These are phyloP conservation scores for Cacoxenus indagator DNA, from an alignment of 2,888 invertebrate species.

Conservation along the genomic window DNA sequence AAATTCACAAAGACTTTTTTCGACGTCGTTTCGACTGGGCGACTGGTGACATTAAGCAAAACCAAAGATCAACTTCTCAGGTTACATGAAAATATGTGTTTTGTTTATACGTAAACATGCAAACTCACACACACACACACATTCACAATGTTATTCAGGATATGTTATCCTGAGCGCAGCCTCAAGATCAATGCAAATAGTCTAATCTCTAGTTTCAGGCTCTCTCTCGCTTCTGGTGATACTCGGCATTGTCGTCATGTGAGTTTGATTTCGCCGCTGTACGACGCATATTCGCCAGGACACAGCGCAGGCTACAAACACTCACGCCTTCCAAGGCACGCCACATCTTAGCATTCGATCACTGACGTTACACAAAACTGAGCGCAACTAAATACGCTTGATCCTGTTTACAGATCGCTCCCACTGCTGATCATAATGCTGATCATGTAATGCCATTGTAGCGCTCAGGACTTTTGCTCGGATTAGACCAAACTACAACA, in stretches of 20 bases:
- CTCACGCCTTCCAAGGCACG: background rate
- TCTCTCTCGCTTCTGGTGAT: background rate
- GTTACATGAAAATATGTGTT: constrained; percentile 32
- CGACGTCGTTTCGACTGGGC: background rate
- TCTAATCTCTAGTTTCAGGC: background rate
- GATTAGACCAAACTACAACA: constrained; percentile 49
- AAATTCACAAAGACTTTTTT: background rate
- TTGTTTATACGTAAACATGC: constrained; percentile 55
- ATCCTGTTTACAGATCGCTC: constrained; percentile 3
- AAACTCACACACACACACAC: constrained; percentile 30
- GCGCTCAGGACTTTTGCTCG: constrained; percentile 50
- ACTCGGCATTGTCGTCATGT: constrained; percentile 31
- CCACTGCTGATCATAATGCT: constrained; percentile 26
- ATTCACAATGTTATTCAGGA: background rate
- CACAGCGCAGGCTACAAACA: background rate
- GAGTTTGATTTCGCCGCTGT: constrained; percentile 41
- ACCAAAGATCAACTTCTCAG: constrained; percentile 32
- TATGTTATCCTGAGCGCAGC: no score
- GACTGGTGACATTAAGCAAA: no score
- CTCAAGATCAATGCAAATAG: background rate
- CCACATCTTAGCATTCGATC: background rate
- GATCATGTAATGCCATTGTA: background rate
- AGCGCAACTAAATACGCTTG: constrained; percentile 35
- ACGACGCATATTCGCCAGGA: background rate
- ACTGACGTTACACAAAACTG: background rate